Percentiles rank a stretch among this genome's conserved stretches.
phyloP scores from a whole-genome alignment of 2,888 invertebrate species.

The Ferdinandea cuprea region DNA sequence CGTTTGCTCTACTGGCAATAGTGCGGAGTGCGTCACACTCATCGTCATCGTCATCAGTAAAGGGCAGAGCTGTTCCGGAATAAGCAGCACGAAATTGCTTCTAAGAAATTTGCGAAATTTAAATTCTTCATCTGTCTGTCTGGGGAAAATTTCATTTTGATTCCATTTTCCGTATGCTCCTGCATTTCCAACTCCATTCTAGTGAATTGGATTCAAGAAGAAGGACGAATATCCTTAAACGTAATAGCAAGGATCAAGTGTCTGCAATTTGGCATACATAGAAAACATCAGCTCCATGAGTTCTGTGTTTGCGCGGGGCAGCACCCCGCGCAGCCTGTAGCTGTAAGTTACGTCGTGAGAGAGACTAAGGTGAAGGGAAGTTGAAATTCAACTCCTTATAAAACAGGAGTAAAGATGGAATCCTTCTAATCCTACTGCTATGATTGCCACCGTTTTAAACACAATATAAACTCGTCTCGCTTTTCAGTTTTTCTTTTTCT shows the following conservation, averaged over 20 bases:
- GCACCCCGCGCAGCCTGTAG: too few species aligned
- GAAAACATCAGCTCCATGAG: constrained; percentile 25
- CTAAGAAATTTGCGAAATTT: constrained; percentile 68
- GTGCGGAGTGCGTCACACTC: too few species aligned
- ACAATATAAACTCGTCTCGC: constrained; percentile 42
- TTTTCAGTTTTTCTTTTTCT: neutral
- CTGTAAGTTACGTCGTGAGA: constrained; percentile 38
- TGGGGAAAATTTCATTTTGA: constrained; percentile 71
- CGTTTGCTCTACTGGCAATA: neutral
- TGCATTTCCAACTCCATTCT: constrained; percentile 34
- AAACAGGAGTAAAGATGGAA: constrained; percentile 1
- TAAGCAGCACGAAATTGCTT: constrained; percentile 60
- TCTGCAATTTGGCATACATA: constrained; percentile 61
- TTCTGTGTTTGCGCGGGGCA: too few species aligned
- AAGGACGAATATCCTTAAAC: constrained; percentile 53
- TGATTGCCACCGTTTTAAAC: constrained; percentile 71
- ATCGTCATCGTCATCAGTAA: too few species aligned
- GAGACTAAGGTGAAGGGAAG: constrained; percentile 38
- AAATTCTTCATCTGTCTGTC: constrained; percentile 71
- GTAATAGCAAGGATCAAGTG: constrained; percentile 64
- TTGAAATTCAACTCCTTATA: constrained; percentile 47
- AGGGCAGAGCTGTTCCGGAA: neutral
- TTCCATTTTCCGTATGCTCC: constrained; percentile 38
- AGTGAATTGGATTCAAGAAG: constrained; percentile 30
- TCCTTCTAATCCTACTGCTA: constrained; percentile 44